Base-by-base conservation (phyloP, 2,888 invertebrate species). In the Macrosoma leucophasiata region DNA sequence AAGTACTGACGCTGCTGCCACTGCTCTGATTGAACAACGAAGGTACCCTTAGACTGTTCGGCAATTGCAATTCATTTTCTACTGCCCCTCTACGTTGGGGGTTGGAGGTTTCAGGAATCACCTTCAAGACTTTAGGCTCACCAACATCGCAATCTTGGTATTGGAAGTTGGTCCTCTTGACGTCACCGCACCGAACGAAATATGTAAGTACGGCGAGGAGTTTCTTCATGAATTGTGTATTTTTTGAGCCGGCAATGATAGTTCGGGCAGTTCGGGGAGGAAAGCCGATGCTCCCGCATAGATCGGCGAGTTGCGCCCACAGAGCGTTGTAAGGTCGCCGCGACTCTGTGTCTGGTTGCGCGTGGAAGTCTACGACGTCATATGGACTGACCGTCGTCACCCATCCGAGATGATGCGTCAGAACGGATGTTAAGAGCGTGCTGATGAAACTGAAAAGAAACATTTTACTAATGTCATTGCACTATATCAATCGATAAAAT, bases 371-470 rank as follows among this genome's bases (percentile, higher is more conserved):
- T 22, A 70, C 48, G 36, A 64, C 62, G 36, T 79, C 84, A 53
- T 82, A 84, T 0, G 85, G 84, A 43, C 84, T 84, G 9, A 94
- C 91, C 0, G 95, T 94, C 15, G 92, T 88, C 34, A 96, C 94
- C 96, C 96, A 96, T 10, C 95, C 95, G 20, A 96, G 87, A 65
- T 96, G 96, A 70, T 96, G 90, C 0, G 96, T 96, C 31, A 96
- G 78, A 26, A 96, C 91, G 41, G 94, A 94, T 4, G 96, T 96
- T 30, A 96, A 70, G 42, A 96, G 86, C 11, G 94, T 95, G 68
- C 95, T 96, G 58, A 96, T 87, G 74, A 96, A 96, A 78, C 96
- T 96, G 86, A 42, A 89, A n/a, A 88, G 50, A 54, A 56, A 46
- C 43, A 46, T 35, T n/a, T 17, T 12, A 25, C 4, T 23, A 13